A percentile compares a stretch with the other conserved stretches of the same genome.
Conservation (phyloP, 2,113 vertebrate genomes). For the Hippocampus abdominalis region DNA sequence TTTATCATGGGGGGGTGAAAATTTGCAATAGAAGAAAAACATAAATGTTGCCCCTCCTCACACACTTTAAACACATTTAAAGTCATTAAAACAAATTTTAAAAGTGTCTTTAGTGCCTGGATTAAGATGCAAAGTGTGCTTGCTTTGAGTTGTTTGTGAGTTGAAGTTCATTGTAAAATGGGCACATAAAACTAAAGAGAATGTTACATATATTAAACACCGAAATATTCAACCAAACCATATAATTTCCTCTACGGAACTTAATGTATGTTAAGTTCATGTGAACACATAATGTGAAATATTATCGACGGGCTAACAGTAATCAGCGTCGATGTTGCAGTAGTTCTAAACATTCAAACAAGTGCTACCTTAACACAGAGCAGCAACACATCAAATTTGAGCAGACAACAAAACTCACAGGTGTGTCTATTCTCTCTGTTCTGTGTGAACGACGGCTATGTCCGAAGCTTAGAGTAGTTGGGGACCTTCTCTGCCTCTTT, state of each 20-base stretch:
- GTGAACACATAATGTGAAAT: not conserved
- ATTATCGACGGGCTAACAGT: not conserved
- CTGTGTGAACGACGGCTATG: no score
- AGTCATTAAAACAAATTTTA: no score
- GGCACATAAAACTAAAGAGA: no score
- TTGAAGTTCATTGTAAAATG: no score
- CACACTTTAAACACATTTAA: no score
- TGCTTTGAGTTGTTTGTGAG: no score
- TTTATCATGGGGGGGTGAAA: not conserved
- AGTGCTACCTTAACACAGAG: not conserved
- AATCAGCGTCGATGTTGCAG: not conserved
- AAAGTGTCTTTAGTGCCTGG: no score
- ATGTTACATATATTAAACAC: no score
- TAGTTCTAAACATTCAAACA: not conserved
- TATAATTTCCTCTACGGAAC: no score
- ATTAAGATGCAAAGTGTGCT: no score
- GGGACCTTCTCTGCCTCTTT: not conserved
- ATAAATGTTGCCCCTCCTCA: not conserved
- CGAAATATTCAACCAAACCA: no score
- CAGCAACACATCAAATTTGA: no score
- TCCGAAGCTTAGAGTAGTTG: not conserved
- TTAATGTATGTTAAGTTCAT: not conserved
- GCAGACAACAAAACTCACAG: not conserved
- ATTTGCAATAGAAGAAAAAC: not conserved
- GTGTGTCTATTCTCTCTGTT: not conserved